These are phyloP conservation scores for Urosaurus nigricauda DNA, from an alignment of 2,797 vertebrate species.

Conservation along the genomic window DNA sequence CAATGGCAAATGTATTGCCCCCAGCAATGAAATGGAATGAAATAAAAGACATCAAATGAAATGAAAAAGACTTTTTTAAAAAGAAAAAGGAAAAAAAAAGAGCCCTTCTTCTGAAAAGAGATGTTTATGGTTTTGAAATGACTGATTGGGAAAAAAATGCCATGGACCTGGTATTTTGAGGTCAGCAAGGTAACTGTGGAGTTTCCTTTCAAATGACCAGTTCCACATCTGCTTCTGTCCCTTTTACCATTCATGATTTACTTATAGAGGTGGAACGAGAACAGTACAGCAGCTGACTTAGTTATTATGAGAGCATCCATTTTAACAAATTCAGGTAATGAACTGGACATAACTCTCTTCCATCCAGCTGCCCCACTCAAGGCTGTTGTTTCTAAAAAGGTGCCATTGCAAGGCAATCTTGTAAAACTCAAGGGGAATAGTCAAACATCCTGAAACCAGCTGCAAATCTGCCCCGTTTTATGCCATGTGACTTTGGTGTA, in stretches of 20 bases:
- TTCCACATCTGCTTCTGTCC: constrained; percentile 54
- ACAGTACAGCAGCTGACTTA: constrained; percentile 15
- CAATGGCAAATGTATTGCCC: neutral
- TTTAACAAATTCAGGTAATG: constrained; percentile 54
- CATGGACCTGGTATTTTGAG: constrained; percentile 10
- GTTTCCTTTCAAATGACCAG: constrained; percentile 38
- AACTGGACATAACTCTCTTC: constrained; percentile 44
- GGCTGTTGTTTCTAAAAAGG: constrained; percentile 4
- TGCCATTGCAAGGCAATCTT: neutral
- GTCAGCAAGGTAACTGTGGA: constrained; percentile 19
- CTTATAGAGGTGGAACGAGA: constrained; percentile 44
- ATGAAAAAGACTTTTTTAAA: neutral
- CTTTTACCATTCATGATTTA: constrained; percentile 43
- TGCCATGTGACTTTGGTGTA: neutral
- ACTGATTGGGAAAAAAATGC: constrained; percentile 13
- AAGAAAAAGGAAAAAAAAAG: neutral
- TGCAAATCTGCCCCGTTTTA: neutral
- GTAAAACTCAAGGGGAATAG: neutral
- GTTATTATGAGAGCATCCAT: constrained; percentile 28
- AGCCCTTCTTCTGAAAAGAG: neutral
- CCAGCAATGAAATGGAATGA: neutral
- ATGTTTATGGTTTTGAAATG: constrained; percentile 19
- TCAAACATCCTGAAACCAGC: neutral
- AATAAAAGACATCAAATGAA: neutral
- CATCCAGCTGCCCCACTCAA: neutral